These are phyloP conservation scores for Taxidea taxus DNA, from an alignment of 2,113 vertebrate genomes.

Conservation along the genomic window DNA sequence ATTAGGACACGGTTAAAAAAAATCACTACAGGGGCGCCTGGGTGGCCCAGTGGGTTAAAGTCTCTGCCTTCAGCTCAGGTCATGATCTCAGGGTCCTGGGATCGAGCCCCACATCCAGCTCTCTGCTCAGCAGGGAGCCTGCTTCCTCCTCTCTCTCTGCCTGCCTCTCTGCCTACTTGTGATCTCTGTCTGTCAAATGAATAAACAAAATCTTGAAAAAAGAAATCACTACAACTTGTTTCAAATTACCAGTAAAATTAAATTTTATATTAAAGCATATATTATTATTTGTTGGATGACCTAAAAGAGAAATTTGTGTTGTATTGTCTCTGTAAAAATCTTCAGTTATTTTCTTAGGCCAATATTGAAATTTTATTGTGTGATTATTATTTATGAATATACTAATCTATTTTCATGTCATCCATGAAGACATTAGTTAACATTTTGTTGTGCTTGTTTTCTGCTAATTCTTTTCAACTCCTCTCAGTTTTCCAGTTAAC, in stretches of 20 bases:
- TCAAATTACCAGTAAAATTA: background rate
- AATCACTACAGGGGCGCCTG: too few species aligned
- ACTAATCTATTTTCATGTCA: constrained; percentile 22
- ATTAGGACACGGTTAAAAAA: background rate
- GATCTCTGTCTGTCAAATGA: too few species aligned
- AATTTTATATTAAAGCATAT: background rate
- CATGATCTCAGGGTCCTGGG: too few species aligned
- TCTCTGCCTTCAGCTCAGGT: too few species aligned
- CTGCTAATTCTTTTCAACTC: constrained; percentile 25
- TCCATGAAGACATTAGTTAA: constrained; percentile 64
- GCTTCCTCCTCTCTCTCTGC: too few species aligned
- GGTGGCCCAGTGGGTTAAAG: too few species aligned
- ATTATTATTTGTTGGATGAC: background rate
- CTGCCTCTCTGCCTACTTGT: too few species aligned
- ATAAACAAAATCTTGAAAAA: too few species aligned
- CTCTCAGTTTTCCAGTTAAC: constrained; percentile 16
- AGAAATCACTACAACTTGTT: background rate
- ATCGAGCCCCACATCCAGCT: too few species aligned
- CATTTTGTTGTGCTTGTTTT: constrained; percentile 64
- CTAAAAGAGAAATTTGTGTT: background rate
- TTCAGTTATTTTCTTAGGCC: background rate
- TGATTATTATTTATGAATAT: background rate
- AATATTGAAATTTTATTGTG: background rate
- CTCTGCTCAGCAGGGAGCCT: too few species aligned
- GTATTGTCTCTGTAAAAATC: background rate